Base-by-base conservation (phyloP, 2,888 invertebrate genomes). In the Sepiola atlantica region DNA sequence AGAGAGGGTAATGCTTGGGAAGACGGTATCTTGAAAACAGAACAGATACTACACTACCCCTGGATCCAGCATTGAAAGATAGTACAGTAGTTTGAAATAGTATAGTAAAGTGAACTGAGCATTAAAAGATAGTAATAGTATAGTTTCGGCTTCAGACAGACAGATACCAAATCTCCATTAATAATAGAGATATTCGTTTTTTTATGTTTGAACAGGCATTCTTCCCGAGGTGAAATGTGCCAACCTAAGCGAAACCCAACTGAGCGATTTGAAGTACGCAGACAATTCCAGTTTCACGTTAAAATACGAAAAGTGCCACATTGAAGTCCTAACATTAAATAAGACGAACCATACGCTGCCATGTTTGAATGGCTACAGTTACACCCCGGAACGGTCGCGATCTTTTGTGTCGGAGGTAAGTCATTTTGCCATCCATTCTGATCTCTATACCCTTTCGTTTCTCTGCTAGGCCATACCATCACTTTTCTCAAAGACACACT, bases 381-480 rank as follows among this genome's bases (percentile, higher is more conserved):
- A 77, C 77, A 6, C 18, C 77, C n/a, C 77, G 0, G n/a, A 32
- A n/a, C 12, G n/a, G 16, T 77, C 77, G n/a, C 14, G n/a, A 10
- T 77, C 77, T 77, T 77, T 77, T 77, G 77, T 77, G n/a, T 77
- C 77, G 77, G 77, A 77, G 77, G 77, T 77, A 77, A 77, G 14
- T 14, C 16, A n/a, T 1, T 32, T 77, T 77, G 32, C 45, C 0
- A 77, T 24, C 28, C 10, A 61, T n/a, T 32, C n/a, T 61, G 2
- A 45, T 45, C 45, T 45, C 45, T n/a, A 61, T 61, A 24, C 1
- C 18, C n/a, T 24, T 77, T 77, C 14, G n/a, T n/a, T n/a, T 3
- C n/a, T 14, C 77, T 77, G n/a, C 32, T n/a, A 61, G 10, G 10
- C 3, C 55, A 21, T 55, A 55, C 24, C 1, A 24, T 61, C 6